A percentile compares a stretch with the other conserved stretches of the same genome.
Conservation (phyloP, 92 coral and sea anemone genomes). For the Siderastrea radians region DNA sequence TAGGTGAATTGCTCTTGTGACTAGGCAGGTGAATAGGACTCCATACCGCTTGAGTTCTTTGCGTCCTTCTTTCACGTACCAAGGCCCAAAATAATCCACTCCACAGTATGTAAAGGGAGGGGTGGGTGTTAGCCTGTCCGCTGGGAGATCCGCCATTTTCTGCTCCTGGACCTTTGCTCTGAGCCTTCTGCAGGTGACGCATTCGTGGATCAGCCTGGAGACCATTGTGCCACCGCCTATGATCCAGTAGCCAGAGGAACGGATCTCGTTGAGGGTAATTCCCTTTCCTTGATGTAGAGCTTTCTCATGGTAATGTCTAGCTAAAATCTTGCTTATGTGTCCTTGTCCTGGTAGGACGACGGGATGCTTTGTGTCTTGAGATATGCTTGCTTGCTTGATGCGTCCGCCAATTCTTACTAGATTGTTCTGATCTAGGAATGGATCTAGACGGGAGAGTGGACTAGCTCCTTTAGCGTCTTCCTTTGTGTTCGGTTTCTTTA, state of each 20-base stretch:
- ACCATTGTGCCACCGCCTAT: slow-evolving; percentile 31
- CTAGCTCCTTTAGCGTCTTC: slow-evolving; percentile 13
- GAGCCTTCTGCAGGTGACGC: slow-evolving; percentile 43
- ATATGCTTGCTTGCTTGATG: slow-evolving; percentile 24
- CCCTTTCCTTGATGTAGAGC: slow-evolving; percentile 43
- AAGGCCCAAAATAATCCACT: slow-evolving; percentile 38
- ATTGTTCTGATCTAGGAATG: slow-evolving; percentile 23
- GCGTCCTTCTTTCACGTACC: slow-evolving; percentile 33
- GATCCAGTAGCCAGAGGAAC: slow-evolving; percentile 52
- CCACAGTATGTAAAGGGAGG: slow-evolving; percentile 50
- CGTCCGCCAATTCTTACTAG: slow-evolving; percentile 43
- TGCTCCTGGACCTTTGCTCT: slow-evolving; percentile 37
- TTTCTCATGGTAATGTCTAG: slow-evolving; percentile 23
- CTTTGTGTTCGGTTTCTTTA: slow-evolving; percentile 9
- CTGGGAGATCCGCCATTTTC: slow-evolving; percentile 56
- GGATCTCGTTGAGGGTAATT: slow-evolving; percentile 37
- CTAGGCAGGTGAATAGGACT: slow-evolving; percentile 42
- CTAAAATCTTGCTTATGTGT: slow-evolving; percentile 23
- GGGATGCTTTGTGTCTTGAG: too few relatives aligned
- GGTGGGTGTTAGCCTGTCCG: slow-evolving; percentile 33
- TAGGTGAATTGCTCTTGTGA: slow-evolving; percentile 23
- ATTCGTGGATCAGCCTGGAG: slow-evolving; percentile 23
- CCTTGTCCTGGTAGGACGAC: slow-evolving; percentile 32
- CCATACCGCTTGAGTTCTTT: slow-evolving; percentile 47
- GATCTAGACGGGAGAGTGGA: slow-evolving; percentile 26